Percentiles rank a stretch among this genome's conserved stretches.
Evolutionary conservation across 2,888 invertebrate genomes (phyloP).

Genomic region (Cybosia mesomella): DNA sequence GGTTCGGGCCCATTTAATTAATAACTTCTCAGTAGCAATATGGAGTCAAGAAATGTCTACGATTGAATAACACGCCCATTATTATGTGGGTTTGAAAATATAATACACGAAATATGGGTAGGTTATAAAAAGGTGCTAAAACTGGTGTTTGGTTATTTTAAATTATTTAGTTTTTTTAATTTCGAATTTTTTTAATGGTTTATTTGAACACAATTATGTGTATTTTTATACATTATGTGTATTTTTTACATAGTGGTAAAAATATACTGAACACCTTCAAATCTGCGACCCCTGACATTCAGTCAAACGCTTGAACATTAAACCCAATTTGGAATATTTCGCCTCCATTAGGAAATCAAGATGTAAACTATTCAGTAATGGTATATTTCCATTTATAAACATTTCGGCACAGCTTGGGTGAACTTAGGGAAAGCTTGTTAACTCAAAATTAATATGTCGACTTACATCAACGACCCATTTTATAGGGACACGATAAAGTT

Average conservation of each 20-base stretch:
- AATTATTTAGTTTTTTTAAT: too few relatives aligned
- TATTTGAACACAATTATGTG: too few relatives aligned
- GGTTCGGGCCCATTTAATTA: not conserved
- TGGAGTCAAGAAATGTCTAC: not conserved
- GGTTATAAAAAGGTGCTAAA: too few relatives aligned
- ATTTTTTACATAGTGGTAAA: too few relatives aligned
- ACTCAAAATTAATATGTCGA: slow-evolving; percentile 59
- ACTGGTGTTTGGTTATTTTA: too few relatives aligned
- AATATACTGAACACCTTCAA: too few relatives aligned
- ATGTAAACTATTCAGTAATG: slow-evolving; percentile 2
- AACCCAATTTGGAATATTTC: not conserved
- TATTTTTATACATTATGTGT: too few relatives aligned
- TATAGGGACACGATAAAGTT: slow-evolving; percentile 36
- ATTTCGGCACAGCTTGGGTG: slow-evolving; percentile 35
- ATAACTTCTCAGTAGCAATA: not conserved
- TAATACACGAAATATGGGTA: not conserved
- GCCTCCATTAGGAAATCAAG: not conserved
- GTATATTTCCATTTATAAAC: slow-evolving; percentile 32
- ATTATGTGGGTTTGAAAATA: not conserved
- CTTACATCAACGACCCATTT: slow-evolving; percentile 37
- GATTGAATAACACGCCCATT: not conserved
- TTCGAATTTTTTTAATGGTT: too few relatives aligned
- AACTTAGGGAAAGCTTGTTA: slow-evolving; percentile 47
- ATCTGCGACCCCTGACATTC: not conserved
- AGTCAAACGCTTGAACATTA: not conserved